Conservation (phyloP, 2,797 vertebrate species). For the Loriculus beryllinus region DNA sequence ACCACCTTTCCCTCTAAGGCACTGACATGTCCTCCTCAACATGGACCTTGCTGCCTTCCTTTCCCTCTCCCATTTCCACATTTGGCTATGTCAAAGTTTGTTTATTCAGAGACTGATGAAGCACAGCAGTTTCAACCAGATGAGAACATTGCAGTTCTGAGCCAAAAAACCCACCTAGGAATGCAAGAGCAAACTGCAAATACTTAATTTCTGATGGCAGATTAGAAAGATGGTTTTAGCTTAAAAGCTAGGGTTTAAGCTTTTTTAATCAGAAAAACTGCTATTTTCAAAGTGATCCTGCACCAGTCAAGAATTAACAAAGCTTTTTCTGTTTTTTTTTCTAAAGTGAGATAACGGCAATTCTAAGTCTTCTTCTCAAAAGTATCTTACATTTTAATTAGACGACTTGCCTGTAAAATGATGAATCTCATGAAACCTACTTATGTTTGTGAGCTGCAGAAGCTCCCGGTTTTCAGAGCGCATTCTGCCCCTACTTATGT, state of each 20-base stretch:
- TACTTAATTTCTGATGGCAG: not conserved
- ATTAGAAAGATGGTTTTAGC: not conserved
- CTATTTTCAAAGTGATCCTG: not conserved
- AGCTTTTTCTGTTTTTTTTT: not conserved
- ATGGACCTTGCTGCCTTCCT: not conserved
- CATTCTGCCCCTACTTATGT: not conserved
- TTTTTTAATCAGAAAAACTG: not conserved
- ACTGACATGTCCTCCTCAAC: not conserved
- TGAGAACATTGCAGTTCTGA: not conserved
- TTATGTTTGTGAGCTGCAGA: not conserved
- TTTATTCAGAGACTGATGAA: constrained; percentile 16
- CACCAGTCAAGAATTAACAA: not conserved
- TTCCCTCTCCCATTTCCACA: constrained; percentile 19
- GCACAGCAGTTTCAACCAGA: not conserved
- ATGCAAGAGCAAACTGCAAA: not conserved
- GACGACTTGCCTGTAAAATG: not conserved
- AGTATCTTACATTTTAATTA: not conserved
- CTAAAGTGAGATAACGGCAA: not conserved
- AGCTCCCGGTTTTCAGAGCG: not conserved
- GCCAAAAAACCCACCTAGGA: not conserved
- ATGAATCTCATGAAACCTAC: not conserved
- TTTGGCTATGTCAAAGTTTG: constrained; percentile 4
- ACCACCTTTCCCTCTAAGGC: not conserved
- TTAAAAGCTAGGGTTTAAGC: not conserved
- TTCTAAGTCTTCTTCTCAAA: not conserved